These are phyloP conservation scores for Perca flavescens DNA, from an alignment of 2,113 vertebrate species.

Conservation along the genomic window DNA sequence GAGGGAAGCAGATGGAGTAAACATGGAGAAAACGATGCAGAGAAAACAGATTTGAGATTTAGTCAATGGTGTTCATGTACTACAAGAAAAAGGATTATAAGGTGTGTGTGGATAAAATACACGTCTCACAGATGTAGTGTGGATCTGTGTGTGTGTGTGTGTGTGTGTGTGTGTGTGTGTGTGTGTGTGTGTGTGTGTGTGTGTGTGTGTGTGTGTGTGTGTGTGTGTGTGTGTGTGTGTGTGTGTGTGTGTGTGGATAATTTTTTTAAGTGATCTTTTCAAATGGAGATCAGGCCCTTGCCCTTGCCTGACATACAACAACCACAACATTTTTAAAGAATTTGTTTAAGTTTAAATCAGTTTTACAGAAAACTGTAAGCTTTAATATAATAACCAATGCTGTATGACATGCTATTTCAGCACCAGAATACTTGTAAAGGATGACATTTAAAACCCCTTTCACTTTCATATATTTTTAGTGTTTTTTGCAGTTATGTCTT, in stretches of 20 bases:
- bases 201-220: constrained; percentile 9
- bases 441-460: constrained; percentile 29
- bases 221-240: not conserved
- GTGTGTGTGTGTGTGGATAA: not conserved
- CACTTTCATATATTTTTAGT: not conserved
- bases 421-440: not conserved
- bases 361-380: not conserved
- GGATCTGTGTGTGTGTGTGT: not conserved
- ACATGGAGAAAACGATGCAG: constrained; percentile 25
- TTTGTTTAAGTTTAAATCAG: not conserved
- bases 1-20: constrained; percentile 21
- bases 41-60: constrained; percentile 31
- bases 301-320: not conserved
- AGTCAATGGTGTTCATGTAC: constrained; percentile 39
- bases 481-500: constrained; percentile 8
- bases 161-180: not conserved
- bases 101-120: constrained; percentile 12
- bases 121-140: not conserved
- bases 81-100: not conserved
- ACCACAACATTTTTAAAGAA: not conserved
- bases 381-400: not conserved
- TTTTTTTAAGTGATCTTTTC: not conserved
- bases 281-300: not conserved
- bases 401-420: not conserved
- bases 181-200: not conserved